These are phyloP conservation scores for Venustaconcha ellipsiformis DNA, from an alignment of 1,140 invertebrate species.

Conservation along the genomic window DNA sequence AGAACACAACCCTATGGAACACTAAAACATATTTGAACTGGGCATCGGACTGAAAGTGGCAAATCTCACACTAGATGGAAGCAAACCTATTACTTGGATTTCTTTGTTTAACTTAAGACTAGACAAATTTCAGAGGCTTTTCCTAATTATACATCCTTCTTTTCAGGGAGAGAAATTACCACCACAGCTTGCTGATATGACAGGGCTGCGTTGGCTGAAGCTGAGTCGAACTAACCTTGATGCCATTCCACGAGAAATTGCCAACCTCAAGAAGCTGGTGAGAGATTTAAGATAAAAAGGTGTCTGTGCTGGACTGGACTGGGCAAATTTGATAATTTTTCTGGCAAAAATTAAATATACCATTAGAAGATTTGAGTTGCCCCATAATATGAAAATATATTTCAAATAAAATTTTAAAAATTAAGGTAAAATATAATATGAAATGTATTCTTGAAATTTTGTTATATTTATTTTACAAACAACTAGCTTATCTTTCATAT, in stretches of 20 bases:
- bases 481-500: too few relatives aligned
- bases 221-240: conserved; percentile 90
- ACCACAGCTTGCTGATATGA: conserved; percentile 92
- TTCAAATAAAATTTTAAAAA: too few relatives aligned
- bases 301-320: neutral
- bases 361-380: neutral
- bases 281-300: neutral
- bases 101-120: too few relatives aligned
- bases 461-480: too few relatives aligned
- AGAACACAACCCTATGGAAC: too few relatives aligned
- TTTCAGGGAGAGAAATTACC: conserved; percentile 71
- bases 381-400: neutral
- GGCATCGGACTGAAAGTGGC: too few relatives aligned
- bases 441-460: too few relatives aligned
- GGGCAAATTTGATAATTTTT: neutral
- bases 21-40: too few relatives aligned
- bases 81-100: too few relatives aligned
- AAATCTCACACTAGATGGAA: too few relatives aligned
- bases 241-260: conserved; percentile 94
- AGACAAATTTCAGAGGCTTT: too few relatives aligned
- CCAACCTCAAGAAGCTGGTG: conserved; percentile 93
- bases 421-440: too few relatives aligned
- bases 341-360: neutral
- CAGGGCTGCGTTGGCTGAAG: conserved; percentile 98
- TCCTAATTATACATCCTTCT: neutral